A percentile compares a stretch with the other conserved stretches of the same genome.
Evolutionary conservation across 2,797 vertebrate genomes (phyloP).

Genomic region (Parauchenoglanis punctatus): DNA sequence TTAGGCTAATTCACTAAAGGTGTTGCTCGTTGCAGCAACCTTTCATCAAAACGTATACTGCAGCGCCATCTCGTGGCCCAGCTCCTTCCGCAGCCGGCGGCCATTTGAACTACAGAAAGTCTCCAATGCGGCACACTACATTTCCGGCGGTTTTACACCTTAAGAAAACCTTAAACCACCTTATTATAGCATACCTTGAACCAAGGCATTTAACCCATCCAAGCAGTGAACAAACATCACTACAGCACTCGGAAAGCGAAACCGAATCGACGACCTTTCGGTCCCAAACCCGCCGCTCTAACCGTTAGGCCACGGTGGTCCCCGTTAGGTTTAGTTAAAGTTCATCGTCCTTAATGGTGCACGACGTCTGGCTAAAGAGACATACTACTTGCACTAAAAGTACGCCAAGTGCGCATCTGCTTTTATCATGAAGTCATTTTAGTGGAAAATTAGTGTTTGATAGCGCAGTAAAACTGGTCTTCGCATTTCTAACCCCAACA

Average conservation of each 20-base stretch:
- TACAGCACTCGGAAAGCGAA: too few species aligned
- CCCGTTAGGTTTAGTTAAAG: too few species aligned
- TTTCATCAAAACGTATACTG: neutral
- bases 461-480: neutral
- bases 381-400: neutral
- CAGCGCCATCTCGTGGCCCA: conserved; percentile 2
- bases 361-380: neutral
- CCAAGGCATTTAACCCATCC: too few species aligned
- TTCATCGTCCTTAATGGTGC: too few species aligned
- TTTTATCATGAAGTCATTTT: neutral
- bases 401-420: neutral
- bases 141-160: neutral
- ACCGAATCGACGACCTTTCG: too few species aligned
- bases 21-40: neutral
- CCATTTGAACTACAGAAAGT: neutral
- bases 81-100: too few species aligned
- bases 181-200: too few species aligned
- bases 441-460: neutral
- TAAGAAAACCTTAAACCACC: too few species aligned
- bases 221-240: too few species aligned
- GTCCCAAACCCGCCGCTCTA: too few species aligned
- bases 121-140: neutral
- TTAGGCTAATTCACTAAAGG: neutral
- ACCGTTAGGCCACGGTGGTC: too few species aligned
- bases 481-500: neutral